Evolutionary conservation across 2,797 vertebrate genomes (phyloP), one percentile per base, ranked within the genome.

Genomic region (Halcyon badia): DNA sequence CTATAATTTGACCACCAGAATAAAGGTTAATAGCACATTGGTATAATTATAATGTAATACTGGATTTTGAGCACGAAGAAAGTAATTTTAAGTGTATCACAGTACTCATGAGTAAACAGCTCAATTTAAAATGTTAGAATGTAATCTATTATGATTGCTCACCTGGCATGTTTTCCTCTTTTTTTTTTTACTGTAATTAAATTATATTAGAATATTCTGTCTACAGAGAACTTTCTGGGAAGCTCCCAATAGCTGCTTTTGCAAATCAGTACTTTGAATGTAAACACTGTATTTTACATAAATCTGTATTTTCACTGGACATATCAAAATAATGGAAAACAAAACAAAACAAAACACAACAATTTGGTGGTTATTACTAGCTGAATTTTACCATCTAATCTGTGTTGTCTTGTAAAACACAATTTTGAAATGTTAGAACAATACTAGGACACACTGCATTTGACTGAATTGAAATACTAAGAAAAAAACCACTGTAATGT

Each of bases 361-460:
- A 39, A 41, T 31, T 35, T 37, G 24, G 15, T 2, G 0, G 6
- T 20, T 51, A 14, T 37, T 49, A 49, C 9, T 35, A 25, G 8
- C 21, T 62, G 13, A 51, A 37, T 20, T n/a, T n/a, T 57, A 42
- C 8, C 30, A 39, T 14, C 44, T 58, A n/a, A 30, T 30, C 7
- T 21, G 54, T 56, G 5, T 56, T 69, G 9, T 33, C 28, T 26
- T 51, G 28, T 42, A 58, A 71, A 58, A 64, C 26, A 56, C 4
- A 2, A 9, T 51, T 56, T 56, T 57, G 12, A 3, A 61, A 56
- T 42, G 17, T 31, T 57, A 70, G 64, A 49, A 14, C 5, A 41
- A 28, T 31, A 26, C 0, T 0, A 56, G 5, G 4, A 44, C 11
- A 51, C 25, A 4, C 19, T 42, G 11, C 1, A 1, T 44, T 83